These are phyloP conservation scores for Andricus quercusramuli DNA, from an alignment of 2,888 invertebrate species.

Conservation along the genomic window DNA sequence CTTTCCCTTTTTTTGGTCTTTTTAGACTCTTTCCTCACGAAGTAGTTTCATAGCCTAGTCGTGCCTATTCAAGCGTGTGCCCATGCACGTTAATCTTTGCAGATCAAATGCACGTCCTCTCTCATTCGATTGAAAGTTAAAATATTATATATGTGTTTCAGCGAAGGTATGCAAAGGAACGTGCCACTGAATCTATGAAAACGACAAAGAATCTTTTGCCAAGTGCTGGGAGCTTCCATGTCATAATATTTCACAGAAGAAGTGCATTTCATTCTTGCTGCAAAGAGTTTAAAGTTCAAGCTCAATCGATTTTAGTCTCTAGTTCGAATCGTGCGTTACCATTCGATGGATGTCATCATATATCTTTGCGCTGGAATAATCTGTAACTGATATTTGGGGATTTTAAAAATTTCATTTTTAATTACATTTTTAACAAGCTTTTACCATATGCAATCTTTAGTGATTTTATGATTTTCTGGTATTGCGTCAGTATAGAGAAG, in stretches of 20 bases:
- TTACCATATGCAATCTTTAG: too few species aligned
- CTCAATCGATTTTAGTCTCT: too few species aligned
- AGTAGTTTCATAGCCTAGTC: slow-evolving; percentile 39
- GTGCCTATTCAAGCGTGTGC: slow-evolving; percentile 52
- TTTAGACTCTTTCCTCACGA: not conserved
- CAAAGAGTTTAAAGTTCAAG: not conserved
- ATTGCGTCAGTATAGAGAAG: not conserved
- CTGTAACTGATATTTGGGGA: too few species aligned
- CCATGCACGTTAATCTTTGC: slow-evolving; percentile 62
- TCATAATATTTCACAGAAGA: not conserved
- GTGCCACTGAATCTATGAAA: not conserved
- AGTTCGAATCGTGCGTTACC: too few species aligned
- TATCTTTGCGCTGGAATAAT: too few species aligned
- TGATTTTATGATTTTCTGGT: too few species aligned
- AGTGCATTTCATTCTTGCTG: not conserved
- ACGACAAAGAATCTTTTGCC: not conserved
- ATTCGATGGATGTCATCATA: too few species aligned
- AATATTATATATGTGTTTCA: slow-evolving; percentile 27
- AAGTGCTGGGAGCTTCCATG: not conserved
- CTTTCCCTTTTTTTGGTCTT: slow-evolving; percentile 37
- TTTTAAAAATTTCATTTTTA: too few species aligned
- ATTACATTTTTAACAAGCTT: too few species aligned
- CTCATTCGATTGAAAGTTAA: slow-evolving; percentile 42
- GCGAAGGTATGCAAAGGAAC: not conserved
- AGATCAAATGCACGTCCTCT: slow-evolving; percentile 57